Percentiles rank a stretch among this genome's conserved stretches.
These are phyloP conservation scores for Brotogeris chrysoptera DNA, from an alignment of 2,797 vertebrate genomes.

Conservation along the genomic window DNA sequence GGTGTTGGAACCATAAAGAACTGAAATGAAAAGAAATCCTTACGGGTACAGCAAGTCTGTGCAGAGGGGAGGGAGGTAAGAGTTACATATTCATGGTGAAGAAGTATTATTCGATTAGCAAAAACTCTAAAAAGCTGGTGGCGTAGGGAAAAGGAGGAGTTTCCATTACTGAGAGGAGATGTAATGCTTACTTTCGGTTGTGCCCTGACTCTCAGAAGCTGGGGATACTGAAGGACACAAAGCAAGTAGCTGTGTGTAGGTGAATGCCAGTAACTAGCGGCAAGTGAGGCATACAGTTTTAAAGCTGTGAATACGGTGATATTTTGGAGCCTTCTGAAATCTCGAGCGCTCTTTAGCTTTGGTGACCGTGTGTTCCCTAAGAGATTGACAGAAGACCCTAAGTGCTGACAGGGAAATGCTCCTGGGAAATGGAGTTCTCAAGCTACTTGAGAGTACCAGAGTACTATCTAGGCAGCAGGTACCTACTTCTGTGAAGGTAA, in stretches of 20 bases:
- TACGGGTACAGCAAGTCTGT: background rate
- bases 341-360: background rate
- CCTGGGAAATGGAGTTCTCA: background rate
- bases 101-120: background rate
- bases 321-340: background rate
- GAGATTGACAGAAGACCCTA: background rate
- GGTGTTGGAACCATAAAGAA: background rate
- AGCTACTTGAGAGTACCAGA: background rate
- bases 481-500: background rate
- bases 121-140: background rate
- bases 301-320: background rate
- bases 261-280: background rate
- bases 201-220: background rate
- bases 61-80: background rate
- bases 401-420: background rate
- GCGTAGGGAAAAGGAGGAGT: background rate
- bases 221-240: background rate
- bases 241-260: background rate
- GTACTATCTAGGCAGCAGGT: background rate
- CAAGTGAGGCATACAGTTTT: background rate
- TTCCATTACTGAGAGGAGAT: background rate
- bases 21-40: rapidly evolving
- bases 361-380: background rate
- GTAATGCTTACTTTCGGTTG: background rate
- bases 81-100: rapidly evolving